phyloP scores from a whole-genome alignment of 2,113 vertebrate genomes.

The Pogona vitticeps region DNA sequence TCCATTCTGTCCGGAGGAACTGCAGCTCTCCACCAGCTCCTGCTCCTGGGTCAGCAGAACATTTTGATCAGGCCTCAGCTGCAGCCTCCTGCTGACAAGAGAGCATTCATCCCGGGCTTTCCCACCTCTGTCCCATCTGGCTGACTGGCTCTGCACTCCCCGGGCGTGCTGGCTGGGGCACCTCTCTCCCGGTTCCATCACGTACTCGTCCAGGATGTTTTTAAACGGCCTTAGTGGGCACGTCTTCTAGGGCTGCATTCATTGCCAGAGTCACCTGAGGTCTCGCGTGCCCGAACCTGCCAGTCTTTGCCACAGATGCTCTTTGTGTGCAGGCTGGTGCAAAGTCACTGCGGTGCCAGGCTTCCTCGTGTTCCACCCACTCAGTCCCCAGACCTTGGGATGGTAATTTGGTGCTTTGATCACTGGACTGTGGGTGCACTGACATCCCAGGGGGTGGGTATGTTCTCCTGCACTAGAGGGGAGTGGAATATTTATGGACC shows the following conservation, averaged over 20 bases:
- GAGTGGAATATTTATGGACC: neutral
- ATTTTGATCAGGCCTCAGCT: neutral
- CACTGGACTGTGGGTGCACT: neutral
- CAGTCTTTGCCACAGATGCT: neutral
- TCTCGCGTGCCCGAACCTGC: neutral
- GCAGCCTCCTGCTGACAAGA: neutral
- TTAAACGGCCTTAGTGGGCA: neutral
- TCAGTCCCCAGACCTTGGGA: neutral
- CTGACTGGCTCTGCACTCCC: neutral
- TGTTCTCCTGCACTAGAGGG: neutral
- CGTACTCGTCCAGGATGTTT: neutral
- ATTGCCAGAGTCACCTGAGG: conserved; percentile 5
- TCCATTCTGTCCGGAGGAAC: neutral
- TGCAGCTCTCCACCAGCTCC: neutral
- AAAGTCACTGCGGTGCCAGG: neutral
- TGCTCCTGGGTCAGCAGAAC: neutral
- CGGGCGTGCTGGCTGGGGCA: too few relatives aligned
- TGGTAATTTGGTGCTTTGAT: neutral
- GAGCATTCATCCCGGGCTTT: neutral
- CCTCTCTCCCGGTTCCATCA: neutral
- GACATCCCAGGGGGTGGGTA: neutral
- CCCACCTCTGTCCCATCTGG: neutral
- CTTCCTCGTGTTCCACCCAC: neutral
- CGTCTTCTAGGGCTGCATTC: neutral
- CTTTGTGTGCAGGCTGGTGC: neutral